Conservation (phyloP, 2,113 vertebrate species). For the Muscicapa adusta region DNA sequence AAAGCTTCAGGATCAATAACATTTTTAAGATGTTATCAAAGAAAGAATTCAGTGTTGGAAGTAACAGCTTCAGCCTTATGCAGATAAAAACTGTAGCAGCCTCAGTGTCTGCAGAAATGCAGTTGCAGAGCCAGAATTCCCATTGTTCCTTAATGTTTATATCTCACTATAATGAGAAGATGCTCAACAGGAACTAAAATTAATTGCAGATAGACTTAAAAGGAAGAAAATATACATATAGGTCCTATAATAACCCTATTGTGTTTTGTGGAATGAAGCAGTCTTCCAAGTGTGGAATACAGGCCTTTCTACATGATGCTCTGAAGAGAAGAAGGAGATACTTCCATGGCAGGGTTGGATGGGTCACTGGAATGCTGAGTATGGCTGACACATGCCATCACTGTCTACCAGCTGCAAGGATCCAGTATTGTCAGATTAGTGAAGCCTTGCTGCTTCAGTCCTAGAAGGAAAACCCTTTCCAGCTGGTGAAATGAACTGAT, state of each 20-base stretch:
- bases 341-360: background rate
- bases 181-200: background rate
- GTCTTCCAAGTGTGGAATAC: background rate
- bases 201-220: background rate
- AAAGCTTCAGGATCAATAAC: constrained; percentile 21
- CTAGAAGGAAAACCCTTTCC: background rate
- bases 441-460: background rate
- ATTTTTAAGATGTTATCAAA: constrained; percentile 28
- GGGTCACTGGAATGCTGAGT: background rate
- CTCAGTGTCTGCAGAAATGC: background rate
- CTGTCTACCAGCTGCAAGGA: background rate
- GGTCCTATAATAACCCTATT: background rate
- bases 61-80: background rate
- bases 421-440: background rate
- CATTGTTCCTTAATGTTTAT: background rate
- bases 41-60: background rate
- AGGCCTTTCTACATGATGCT: background rate
- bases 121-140: background rate
- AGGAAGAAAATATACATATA: background rate
- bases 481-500: constrained; percentile 9
- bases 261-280: background rate
- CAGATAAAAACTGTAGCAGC: background rate
- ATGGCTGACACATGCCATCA: background rate
- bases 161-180: background rate
- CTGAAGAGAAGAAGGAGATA: background rate